Evolutionary conservation across 2,113 vertebrate species (phyloP), one percentile per base, ranked within the genome.

Genomic region (Malurus melanocephalus): DNA sequence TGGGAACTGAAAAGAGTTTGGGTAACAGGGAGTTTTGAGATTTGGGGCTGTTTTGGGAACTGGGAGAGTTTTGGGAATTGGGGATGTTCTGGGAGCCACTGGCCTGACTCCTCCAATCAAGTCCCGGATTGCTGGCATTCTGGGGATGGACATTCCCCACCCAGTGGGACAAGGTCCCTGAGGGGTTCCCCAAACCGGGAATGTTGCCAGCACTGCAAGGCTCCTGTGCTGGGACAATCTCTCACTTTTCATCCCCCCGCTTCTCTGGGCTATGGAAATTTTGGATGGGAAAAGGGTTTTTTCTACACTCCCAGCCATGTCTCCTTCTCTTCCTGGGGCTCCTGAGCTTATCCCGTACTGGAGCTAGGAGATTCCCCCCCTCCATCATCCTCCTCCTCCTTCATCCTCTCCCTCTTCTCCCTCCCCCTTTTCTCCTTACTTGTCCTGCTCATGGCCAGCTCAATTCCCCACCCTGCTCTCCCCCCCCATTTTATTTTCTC

Each of bases 191-290:
- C 64, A 40, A 23, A 8, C 9, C 1, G 3, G 52, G 22, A 67
- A n/a, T 1, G 21, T 10, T 2, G 0, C 21, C 5, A 21, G 21
- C 27, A 38, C 11, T 1, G 8, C 5, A 17, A 48, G 23, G 33
- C 22, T 48, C 16, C n/a, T 8, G 27, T 5, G 23, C 27, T 4
- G 5, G 52, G 42, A 79, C 0, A 0, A 4, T 7, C 22, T 17
- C 33, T 28, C 0, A 1, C 43, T 59, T 23, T 11, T 57, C 28
- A 28, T 22, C 7, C 28, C 76, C 11, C 48, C 38, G 35, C 55
- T 8, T 43, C 30, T 20, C 62, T 14, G 11, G 6, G 11, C 33
- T 67, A 28, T 0, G 2, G 51, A 6, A 32, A 48, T 56, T 46
- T 5, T 7, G 51, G 51, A 35, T 6, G 52, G n/a, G n/a, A 46